phyloP scores from a whole-genome alignment of 2,113 vertebrate species.

The Nannobrachium achirus region DNA sequence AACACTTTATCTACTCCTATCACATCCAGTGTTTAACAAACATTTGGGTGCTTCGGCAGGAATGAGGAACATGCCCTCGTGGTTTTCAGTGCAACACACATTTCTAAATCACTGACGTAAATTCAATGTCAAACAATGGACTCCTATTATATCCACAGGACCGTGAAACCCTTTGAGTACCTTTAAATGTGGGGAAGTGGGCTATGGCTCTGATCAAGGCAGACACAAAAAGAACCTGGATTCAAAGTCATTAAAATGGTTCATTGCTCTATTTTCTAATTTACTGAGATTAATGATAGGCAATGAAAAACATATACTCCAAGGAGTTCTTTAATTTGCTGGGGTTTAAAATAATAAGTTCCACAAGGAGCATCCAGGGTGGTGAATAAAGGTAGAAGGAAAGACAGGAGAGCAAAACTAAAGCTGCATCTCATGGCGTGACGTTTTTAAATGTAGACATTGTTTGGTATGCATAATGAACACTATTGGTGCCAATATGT shows the following conservation, averaged over 20 bases:
- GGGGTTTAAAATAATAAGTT: constrained; percentile 68
- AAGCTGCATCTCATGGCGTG: not conserved
- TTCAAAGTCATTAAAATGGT: constrained; percentile 75
- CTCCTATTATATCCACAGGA: constrained; percentile 52
- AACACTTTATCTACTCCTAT: not conserved
- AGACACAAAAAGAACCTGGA: constrained; percentile 61
- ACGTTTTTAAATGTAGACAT: too few species aligned
- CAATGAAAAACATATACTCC: constrained; percentile 71
- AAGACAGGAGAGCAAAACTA: constrained; percentile 25
- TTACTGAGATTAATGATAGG: constrained; percentile 74
- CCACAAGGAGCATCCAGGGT: constrained; percentile 42
- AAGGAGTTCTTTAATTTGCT: constrained; percentile 72
- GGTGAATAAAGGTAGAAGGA: constrained; percentile 38
- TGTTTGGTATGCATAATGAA: too few species aligned
- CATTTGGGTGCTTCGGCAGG: not conserved
- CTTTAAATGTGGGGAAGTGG: constrained; percentile 57
- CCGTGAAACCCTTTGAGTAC: constrained; percentile 42
- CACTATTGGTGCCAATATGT: too few species aligned
- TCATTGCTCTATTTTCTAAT: constrained; percentile 75
- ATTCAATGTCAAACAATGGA: constrained; percentile 45
- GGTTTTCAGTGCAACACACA: not conserved
- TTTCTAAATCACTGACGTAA: constrained; percentile 32
- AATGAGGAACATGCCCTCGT: not conserved
- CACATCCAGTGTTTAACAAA: not conserved
- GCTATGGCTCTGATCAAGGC: constrained; percentile 46